Evolutionary conservation across 2,113 vertebrate species (phyloP).

Genomic region (Siniperca chuatsi): DNA sequence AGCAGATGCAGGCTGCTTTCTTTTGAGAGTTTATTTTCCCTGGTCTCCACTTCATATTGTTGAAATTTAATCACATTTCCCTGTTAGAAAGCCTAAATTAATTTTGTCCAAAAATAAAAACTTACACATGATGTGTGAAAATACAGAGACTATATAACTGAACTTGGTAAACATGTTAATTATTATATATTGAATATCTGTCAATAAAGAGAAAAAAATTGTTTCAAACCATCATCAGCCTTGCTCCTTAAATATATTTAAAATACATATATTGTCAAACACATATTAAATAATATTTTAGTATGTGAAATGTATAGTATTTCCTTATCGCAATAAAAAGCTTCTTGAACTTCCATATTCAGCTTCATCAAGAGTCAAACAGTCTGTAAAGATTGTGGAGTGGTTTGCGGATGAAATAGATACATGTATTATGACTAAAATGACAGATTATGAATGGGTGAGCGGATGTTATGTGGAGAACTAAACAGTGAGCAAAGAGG

Average conservation of each 20-base stretch:
- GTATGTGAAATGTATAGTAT: neutral
- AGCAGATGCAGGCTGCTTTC: constrained; percentile 57
- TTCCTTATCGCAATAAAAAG: constrained; percentile 37
- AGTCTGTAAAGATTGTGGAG: constrained; percentile 18
- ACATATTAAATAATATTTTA: neutral
- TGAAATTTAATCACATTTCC: constrained; percentile 58
- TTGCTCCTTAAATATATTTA: neutral
- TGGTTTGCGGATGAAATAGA: constrained; percentile 61
- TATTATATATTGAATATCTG: neutral
- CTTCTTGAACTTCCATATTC: constrained; percentile 20
- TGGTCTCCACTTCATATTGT: constrained; percentile 52
- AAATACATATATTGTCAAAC: neutral
- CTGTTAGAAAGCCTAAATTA: constrained; percentile 17
- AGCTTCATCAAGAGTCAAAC: constrained; percentile 28
- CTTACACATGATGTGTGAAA: neutral
- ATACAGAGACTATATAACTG: constrained; percentile 2
- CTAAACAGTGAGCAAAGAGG: constrained; percentile 60
- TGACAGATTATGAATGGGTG: constrained; percentile 68
- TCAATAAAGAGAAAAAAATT: neutral
- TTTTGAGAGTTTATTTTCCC: constrained; percentile 56
- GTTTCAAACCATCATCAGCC: neutral
- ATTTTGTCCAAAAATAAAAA: constrained; percentile 34
- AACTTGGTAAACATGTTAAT: neutral
- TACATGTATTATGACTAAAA: constrained; percentile 69
- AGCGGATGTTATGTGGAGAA: constrained; percentile 56